Conservation (phyloP, 2,113 vertebrate species). For the Heliornis fulica region DNA sequence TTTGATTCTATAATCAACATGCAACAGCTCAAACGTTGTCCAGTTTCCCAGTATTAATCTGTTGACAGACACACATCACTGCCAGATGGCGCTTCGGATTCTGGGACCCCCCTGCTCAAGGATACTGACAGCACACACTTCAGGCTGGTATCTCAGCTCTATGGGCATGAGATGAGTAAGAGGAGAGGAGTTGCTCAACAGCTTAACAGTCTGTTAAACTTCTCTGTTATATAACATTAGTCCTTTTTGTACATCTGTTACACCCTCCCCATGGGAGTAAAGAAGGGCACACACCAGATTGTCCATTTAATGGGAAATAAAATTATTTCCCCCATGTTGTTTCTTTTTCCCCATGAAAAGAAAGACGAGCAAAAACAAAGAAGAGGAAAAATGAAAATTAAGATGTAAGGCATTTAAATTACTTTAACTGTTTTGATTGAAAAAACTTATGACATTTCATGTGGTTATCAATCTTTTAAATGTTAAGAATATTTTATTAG, state of each 20-base stretch:
- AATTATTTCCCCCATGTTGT: not conserved
- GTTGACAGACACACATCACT: not conserved
- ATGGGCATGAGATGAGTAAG: not conserved
- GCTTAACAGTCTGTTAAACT: not conserved
- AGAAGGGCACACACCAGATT: not conserved
- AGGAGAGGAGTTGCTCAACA: not conserved
- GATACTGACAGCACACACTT: fast-evolving
- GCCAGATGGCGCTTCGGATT: not conserved
- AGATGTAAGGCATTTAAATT: not conserved
- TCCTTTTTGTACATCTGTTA: constrained; percentile 1
- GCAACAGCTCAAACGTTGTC: not conserved
- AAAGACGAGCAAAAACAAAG: not conserved
- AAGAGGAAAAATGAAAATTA: not conserved
- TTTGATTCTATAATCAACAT: not conserved
- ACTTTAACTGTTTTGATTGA: not conserved
- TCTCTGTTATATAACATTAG: not conserved
- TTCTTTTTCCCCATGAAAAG: not conserved
- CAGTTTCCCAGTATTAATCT: not conserved
- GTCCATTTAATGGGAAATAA: not conserved
- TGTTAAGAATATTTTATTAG: not conserved
- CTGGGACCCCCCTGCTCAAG: not conserved
- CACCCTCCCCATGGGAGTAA: not conserved
- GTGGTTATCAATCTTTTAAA: not conserved
- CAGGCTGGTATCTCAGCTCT: not conserved
- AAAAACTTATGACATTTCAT: not conserved